Base-by-base conservation (phyloP, 2,113 vertebrate genomes). In the Neolamprologus devosi region DNA sequence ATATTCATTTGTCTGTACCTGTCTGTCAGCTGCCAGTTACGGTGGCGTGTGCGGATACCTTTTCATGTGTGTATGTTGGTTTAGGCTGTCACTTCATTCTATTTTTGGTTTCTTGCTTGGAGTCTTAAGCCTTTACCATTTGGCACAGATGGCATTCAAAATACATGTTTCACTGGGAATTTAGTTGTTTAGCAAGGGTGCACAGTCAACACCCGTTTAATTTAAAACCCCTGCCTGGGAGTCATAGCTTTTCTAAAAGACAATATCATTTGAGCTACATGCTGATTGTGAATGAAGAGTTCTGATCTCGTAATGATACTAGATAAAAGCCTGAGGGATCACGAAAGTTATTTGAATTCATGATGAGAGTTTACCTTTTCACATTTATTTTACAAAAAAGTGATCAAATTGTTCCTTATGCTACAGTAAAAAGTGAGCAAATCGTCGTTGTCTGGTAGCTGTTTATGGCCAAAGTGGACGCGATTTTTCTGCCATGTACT, bases 21-120 rank as follows among this genome's bases (percentile, higher is more conserved):
- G 87, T 37, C 91, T 65, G 73, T 92, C 85, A 91, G 2, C 85
- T 75, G 84, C 79, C 81, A 73, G 49, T 57, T 89, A 30, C 6
- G 28, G 45, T 47, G 70, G 54, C 16, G 4, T 81, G 70, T 54
- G 57, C 30, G 3, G 82, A 35, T 68, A n/a, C 82, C 33, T 47
- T 55, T 81, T 63, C 40, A 55, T 58, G 54, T 75, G 49, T 45
- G 58, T 73, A 5, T 79, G 47, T 23, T 42, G 33, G 28, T 75
- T 30, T 75, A 2, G 21, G 40, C 26, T 91, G 63, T 65, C 70
- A 82, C 82, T 73, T 37, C 42, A 33, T 70, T 83, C 16, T 79
- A 28, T 79, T 83, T 28, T 81, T 35, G 35, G 57, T 83, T 85
- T 83, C 11, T 60, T 82, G 23, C 55, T 81, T 86, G 5, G 40